Base-by-base conservation (phyloP, 2,888 invertebrate genomes). In the Ophioninae sp. region DNA sequence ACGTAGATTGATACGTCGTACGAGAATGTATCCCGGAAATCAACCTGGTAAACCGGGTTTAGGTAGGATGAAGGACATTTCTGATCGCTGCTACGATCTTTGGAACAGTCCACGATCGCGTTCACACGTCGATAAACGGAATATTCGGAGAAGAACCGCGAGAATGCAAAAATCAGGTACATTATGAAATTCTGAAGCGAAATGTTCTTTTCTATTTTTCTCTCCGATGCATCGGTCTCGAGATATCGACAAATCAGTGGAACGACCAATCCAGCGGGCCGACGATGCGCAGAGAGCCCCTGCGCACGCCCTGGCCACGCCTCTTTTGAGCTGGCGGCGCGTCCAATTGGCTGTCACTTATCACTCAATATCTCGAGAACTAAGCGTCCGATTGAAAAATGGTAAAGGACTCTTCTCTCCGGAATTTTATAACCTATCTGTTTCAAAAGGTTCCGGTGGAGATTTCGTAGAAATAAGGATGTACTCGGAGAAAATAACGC, bases 41-140 rank as follows among this genome's bases (percentile, higher is more conserved):
- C 3, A 37, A 64, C 37, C 64, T 6, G 17, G 23, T 63, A 17
- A 37, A 64, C 37, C n/a, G 7, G 64, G 37, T 64, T 64, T 37
- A 69, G 58, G 7, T n/a, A n/a, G n/a, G 58, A 76, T 58, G 67
- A 63, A 23, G 13, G 63, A 64, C 17, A 37, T 37, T 64, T 64
- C 63, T 30, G 17, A 17, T 64, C 37, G n/a, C 23, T n/a, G 20
- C 13, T 2, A 10, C 59, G 23, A 41, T 23, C n/a, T 63, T 73
- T 64, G 13, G 23, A 63, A 10, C 23, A 63, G 22, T 30, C 63
- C 6, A 2, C 30, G 59, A 22, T 59, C 59, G 17, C 20, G 7
- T 22, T 51, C 17, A 17, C 51, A 5, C 51, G 13, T 51, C 51
- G 51, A 51, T 51, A 51, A 51, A 17, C 51, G 17, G 51, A 17